These are phyloP conservation scores for Protaetia brevitarsis DNA, from an alignment of 1,140 invertebrate species.

Conservation along the genomic window DNA sequence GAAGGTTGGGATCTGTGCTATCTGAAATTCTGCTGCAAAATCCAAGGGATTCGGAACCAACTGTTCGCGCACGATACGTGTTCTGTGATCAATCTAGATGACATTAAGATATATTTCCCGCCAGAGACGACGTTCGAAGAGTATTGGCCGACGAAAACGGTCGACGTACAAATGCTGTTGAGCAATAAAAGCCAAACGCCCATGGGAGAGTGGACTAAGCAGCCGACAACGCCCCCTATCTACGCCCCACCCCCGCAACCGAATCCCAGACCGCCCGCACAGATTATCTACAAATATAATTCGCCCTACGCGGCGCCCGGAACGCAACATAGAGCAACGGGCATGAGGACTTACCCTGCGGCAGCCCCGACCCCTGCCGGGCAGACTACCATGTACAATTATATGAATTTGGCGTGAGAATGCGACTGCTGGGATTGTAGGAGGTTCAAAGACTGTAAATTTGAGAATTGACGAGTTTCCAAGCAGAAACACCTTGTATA, in stretches of 20 bases:
- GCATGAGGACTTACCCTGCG: slow-evolving; percentile 5
- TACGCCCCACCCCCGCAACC: neutral
- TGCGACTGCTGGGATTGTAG: neutral
- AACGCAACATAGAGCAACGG: neutral
- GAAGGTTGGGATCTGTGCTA: slow-evolving; percentile 90
- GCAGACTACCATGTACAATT: slow-evolving; percentile 3
- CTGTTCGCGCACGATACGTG: slow-evolving; percentile 85
- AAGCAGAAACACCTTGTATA: too few relatives aligned
- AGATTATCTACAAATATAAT: neutral
- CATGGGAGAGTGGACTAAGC: slow-evolving; percentile 62
- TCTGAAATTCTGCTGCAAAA: slow-evolving; percentile 91
- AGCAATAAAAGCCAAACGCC: slow-evolving; percentile 56
- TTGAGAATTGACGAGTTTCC: too few relatives aligned
- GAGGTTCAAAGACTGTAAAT: neutral
- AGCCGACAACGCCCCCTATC: slow-evolving; percentile 47
- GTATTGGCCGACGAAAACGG: slow-evolving; percentile 85
- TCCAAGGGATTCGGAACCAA: slow-evolving; percentile 87
- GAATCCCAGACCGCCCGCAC: neutral
- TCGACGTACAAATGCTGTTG: slow-evolving; percentile 63
- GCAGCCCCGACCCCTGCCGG: neutral
- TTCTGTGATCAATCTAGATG: slow-evolving; percentile 81
- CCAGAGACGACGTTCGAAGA: slow-evolving; percentile 84
- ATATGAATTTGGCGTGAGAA: slow-evolving; percentile 11
- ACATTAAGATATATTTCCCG: slow-evolving; percentile 88
- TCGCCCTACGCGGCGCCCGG: neutral